Base-by-base conservation (phyloP, 2,888 invertebrate genomes). In the Troides aeacus region DNA sequence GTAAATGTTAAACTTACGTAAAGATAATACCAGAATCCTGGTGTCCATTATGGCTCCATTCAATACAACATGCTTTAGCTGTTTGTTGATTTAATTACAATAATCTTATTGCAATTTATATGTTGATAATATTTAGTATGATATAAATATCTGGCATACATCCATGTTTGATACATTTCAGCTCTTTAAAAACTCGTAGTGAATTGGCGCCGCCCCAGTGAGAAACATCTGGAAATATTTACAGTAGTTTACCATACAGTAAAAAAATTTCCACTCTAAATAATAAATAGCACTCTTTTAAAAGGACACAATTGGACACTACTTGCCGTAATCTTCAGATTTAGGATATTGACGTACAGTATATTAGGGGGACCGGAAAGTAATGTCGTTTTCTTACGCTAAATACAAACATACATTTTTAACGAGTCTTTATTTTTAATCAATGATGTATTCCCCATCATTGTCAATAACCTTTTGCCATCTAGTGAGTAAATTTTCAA, bases 151-250 rank as follows among this genome's bases (percentile, higher is more conserved):
- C 62, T 73, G 73, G 73, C 71, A 64, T 42, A 18, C 23, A 46
- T 71, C 70, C 73, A 73, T 53, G 24, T 57, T 69, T 64, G 66
- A 70, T 73, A 71, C 63, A 71, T 64, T 42, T 24, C 42, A 66
- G 63, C 62, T 70, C 69, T 70, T 68, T 64, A 71, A 74, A 72
- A 72, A 71, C 63, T 57, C 60, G 62, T 67, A 66, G 63, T 67
- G 62, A 66, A 72, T 73, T 72, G 74, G 71, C 73, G 64, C 59
- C 53, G 57, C 65, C 69, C 73, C 69, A 69, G 69, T 21, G 24
- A 8, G 6, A 23, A 46, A 21, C 69, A 69, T 46, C 69, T 66
- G 66, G 23, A 42, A n/a, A 21, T 46, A 50, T 66, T 65, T 46
- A 62, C 61, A 30, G 65, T 53, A 30, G 18, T 61, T 66, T 66